phyloP scores from a whole-genome alignment of 2,888 invertebrate species.

The Lepidonotus clava region DNA sequence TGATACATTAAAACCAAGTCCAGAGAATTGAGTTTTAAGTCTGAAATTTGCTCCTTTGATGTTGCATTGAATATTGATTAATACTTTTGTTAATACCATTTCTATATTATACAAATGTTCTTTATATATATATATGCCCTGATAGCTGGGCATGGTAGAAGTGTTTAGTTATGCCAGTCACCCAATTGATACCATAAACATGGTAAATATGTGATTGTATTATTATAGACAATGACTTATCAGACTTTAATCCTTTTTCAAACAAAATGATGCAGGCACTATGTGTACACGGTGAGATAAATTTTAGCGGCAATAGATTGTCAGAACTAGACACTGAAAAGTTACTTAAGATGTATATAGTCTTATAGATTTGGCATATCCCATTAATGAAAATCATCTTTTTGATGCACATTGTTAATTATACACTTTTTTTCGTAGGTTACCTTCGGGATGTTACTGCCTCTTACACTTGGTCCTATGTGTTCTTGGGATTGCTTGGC shows the following conservation, averaged over 20 bases:
- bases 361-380: too few species aligned
- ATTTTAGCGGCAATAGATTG: neutral
- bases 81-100: too few species aligned
- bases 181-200: too few species aligned
- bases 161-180: neutral
- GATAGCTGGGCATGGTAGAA: neutral
- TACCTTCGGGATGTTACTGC: constrained; percentile 43
- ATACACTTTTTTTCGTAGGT: constrained; percentile 36
- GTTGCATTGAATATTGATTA: too few species aligned
- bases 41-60: neutral
- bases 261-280: neutral
- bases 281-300: neutral
- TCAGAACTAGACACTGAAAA: neutral
- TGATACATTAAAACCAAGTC: neutral
- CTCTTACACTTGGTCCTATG: constrained; percentile 48
- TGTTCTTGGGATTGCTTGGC: constrained; percentile 48
- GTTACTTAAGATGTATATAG: neutral
- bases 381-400: too few species aligned
- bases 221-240: neutral
- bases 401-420: neutral
- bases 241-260: neutral
- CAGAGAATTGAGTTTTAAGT: neutral
- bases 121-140: neutral
- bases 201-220: neutral
- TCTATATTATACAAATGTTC: neutral